These are phyloP conservation scores for Uloborus diversus DNA, from an alignment of 1,140 invertebrate genomes.

Conservation along the genomic window DNA sequence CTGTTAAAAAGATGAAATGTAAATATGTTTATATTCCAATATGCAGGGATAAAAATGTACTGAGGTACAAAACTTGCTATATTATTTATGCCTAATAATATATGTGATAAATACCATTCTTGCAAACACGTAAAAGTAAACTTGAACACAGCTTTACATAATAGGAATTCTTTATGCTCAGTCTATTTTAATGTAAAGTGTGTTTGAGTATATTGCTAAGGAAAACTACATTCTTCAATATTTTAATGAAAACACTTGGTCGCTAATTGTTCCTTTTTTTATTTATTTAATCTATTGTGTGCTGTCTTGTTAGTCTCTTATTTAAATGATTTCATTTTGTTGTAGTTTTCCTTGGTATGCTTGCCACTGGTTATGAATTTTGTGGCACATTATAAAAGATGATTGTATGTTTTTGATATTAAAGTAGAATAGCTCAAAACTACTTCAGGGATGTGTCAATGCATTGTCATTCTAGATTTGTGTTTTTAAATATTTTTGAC, in stretches of 20 bases:
- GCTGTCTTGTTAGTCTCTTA: not conserved
- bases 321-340: slow-evolving; percentile 10
- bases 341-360: slow-evolving; percentile 20
- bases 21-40: slow-evolving; percentile 45
- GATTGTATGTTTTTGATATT: slow-evolving; percentile 30
- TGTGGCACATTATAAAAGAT: slow-evolving; percentile 18
- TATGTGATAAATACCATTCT: slow-evolving; percentile 33
- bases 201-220: not conserved
- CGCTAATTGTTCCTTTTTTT: not conserved
- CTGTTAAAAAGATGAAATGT: slow-evolving; percentile 35
- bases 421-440: slow-evolving; percentile 47
- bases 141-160: not conserved
- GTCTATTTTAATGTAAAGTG: slow-evolving; percentile 17
- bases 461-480: slow-evolving; percentile 18
- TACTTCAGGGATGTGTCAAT: slow-evolving; percentile 39
- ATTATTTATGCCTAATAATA: not conserved
- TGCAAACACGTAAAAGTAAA: slow-evolving; percentile 1
- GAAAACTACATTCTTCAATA: slow-evolving; percentile 7
- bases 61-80: not conserved
- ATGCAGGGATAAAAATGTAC: slow-evolving; percentile 14
- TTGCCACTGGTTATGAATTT: slow-evolving; percentile 33
- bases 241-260: too few relatives aligned
- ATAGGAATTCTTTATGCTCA: slow-evolving; percentile 8
- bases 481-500: slow-evolving; percentile 35
- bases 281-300: not conserved